Conservation (phyloP, 2,888 invertebrate genomes). For the Pasiphila rectangulata region DNA sequence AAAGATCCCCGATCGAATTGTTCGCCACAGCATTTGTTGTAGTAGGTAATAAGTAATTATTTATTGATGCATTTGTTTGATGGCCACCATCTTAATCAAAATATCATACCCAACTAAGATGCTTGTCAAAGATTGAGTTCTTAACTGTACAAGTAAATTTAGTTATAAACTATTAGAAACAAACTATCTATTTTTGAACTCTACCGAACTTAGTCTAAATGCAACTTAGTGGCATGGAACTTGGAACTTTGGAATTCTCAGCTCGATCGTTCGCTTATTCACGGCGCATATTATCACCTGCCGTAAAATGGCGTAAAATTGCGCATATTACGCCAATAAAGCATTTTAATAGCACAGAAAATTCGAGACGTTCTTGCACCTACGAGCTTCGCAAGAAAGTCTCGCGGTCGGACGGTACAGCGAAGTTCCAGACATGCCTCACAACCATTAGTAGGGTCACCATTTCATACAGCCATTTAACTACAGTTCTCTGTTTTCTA, state of each 20-base stretch:
- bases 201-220: conserved; percentile 14
- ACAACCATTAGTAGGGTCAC: conserved; percentile 28
- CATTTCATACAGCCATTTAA: conserved; percentile 31
- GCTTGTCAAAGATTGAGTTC: no score
- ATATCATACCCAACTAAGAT: no score
- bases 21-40: no score
- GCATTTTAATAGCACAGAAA: conserved; percentile 53
- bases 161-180: background rate
- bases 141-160: background rate
- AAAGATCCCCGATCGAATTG: no score
- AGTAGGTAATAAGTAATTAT: no score
- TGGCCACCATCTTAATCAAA: no score
- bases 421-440: conserved; percentile 55
- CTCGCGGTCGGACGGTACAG: conserved; percentile 48
- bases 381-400: conserved; percentile 49
- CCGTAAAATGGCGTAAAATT: conserved; percentile 41
- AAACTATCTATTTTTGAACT: conserved; percentile 14
- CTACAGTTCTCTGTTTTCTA: background rate
- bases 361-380: conserved; percentile 43
- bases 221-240: conserved; percentile 21
- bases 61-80: no score
- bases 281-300: conserved; percentile 38
- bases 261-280: conserved; percentile 28
- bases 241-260: conserved; percentile 31
- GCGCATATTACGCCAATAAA: conserved; percentile 54